These are phyloP conservation scores for Lycaena phlaeas DNA, from an alignment of 2,888 invertebrate species.

Conservation along the genomic window DNA sequence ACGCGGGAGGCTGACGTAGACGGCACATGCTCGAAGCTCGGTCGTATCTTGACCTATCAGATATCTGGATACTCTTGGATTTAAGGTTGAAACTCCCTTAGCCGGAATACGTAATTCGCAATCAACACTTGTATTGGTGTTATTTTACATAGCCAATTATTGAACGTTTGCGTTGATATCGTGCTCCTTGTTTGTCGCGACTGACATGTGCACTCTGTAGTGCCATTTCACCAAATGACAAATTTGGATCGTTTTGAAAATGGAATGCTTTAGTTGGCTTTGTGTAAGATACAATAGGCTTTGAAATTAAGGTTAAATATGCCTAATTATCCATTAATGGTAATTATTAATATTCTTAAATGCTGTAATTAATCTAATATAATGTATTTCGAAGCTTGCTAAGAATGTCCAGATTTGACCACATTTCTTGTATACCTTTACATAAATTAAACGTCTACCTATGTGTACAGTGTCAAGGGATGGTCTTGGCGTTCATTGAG, in stretches of 20 bases:
- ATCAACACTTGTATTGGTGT: slow-evolving; percentile 36
- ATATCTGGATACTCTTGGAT: slow-evolving; percentile 15
- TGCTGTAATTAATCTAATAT: too few relatives aligned
- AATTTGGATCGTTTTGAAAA: background rate
- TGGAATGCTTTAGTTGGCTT: background rate
- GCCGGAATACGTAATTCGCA: background rate
- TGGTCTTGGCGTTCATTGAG: too few relatives aligned
- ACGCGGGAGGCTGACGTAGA: slow-evolving; percentile 17
- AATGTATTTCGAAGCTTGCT: too few relatives aligned
- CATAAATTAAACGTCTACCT: too few relatives aligned
- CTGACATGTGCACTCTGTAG: background rate
- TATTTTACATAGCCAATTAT: slow-evolving; percentile 28
- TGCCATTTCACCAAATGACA: background rate
- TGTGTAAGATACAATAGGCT: too few relatives aligned
- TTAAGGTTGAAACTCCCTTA: background rate
- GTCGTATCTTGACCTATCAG: slow-evolving; percentile 34
- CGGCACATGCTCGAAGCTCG: slow-evolving; percentile 36
- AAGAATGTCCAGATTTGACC: too few relatives aligned
- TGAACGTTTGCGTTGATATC: slow-evolving; percentile 22
- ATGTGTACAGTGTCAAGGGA: too few relatives aligned
- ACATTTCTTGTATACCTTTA: too few relatives aligned
- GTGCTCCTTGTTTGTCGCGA: background rate
- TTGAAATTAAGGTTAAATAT: too few relatives aligned
- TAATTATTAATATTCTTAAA: background rate
- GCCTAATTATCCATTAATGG: background rate